A percentile compares a stretch with the other conserved stretches of the same genome.
phyloP scores from a whole-genome alignment of 2,113 vertebrate species.

The Ailurus styani region DNA sequence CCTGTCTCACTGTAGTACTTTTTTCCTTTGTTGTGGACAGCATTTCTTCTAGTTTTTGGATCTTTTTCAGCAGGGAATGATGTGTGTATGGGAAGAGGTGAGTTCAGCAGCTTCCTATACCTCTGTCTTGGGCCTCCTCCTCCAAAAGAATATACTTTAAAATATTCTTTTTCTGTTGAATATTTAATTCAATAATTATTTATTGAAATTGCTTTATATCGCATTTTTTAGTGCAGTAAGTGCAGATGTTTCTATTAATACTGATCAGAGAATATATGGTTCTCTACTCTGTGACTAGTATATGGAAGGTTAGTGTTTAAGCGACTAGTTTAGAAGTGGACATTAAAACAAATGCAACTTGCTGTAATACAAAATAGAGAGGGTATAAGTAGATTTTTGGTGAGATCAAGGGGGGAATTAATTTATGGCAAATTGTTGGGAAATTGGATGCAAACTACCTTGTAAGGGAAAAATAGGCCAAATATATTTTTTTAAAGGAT shows the following conservation, averaged over 20 bases:
- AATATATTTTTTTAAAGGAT: background rate
- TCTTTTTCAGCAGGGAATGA: background rate
- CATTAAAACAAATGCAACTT: background rate
- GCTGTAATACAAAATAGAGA: slow-evolving; percentile 3
- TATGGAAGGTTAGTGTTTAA: slow-evolving; percentile 5
- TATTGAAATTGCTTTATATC: background rate
- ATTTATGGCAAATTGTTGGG: background rate
- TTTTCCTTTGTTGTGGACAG: background rate
- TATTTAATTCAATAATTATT: background rate
- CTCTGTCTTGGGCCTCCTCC: background rate
- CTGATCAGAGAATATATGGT: background rate
- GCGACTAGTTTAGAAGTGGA: background rate
- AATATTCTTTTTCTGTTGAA: background rate
- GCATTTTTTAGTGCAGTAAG: background rate
- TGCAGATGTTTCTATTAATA: background rate
- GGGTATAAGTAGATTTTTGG: background rate
- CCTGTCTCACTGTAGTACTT: background rate
- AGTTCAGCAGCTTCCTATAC: background rate
- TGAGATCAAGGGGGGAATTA: background rate
- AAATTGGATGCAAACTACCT: background rate
- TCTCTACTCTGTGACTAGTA: background rate
- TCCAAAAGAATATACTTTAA: background rate
- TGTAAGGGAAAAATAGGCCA: background rate
- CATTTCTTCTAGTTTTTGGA: background rate
- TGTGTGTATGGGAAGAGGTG: background rate